Evolutionary conservation across 2,113 vertebrate genomes (phyloP).

Genomic region (Embiotoca jacksoni): DNA sequence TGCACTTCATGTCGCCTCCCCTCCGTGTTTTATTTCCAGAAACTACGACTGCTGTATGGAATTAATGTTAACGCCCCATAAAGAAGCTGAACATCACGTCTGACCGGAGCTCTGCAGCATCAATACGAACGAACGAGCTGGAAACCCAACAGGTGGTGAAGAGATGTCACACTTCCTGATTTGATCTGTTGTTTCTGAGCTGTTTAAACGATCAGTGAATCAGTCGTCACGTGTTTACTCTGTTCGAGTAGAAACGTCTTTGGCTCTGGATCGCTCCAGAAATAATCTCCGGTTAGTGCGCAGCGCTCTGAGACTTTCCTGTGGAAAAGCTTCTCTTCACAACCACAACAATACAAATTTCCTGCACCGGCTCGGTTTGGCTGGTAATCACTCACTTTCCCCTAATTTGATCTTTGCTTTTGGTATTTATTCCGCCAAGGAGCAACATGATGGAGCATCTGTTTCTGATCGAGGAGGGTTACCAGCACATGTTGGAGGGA

Average conservation of each 20-base stretch:
- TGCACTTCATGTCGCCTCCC: too few species aligned
- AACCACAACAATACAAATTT: conserved; percentile 53
- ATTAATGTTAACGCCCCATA: too few species aligned
- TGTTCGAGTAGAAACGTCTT: neutral
- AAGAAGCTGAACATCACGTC: too few species aligned
- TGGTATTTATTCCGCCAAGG: conserved; percentile 29
- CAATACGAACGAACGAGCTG: too few species aligned
- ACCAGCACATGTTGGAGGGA: conserved; percentile 12
- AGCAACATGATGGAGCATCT: conserved; percentile 41
- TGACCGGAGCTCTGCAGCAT: too few species aligned
- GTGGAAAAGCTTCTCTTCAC: conserved; percentile 20
- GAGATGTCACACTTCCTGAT: too few species aligned
- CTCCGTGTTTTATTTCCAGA: too few species aligned
- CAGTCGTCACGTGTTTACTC: neutral
- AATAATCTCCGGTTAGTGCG: conserved; percentile 34
- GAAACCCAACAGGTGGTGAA: too few species aligned
- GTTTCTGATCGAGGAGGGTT: conserved; percentile 29
- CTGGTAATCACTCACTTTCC: conserved; percentile 48
- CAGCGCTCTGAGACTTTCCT: conserved; percentile 6
- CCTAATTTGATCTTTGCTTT: conserved; percentile 38
- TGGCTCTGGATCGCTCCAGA: conserved; percentile 3
- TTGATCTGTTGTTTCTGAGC: too few species aligned
- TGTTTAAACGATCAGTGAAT: neutral
- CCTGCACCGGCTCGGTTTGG: conserved; percentile 37
- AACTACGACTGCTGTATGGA: too few species aligned